These are phyloP conservation scores for Xestia c-nigrum DNA, from an alignment of 2,888 invertebrate species.

Conservation along the genomic window DNA sequence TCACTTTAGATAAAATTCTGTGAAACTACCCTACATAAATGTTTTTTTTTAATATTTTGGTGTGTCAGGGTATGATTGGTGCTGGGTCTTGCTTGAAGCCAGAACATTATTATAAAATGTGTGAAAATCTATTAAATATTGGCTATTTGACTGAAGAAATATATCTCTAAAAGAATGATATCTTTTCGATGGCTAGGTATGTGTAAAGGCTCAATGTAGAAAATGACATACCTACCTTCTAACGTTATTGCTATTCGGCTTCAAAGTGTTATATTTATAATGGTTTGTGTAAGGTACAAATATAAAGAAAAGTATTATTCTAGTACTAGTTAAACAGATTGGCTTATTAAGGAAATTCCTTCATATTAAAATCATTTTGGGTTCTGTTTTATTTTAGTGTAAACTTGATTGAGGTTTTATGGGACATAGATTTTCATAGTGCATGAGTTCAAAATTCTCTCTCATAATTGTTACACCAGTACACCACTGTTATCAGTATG, in stretches of 20 bases:
- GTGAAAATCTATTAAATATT: slow-evolving; percentile 49
- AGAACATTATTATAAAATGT: slow-evolving; percentile 50
- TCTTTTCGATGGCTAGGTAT: slow-evolving; percentile 50
- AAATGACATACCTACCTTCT: slow-evolving; percentile 56
- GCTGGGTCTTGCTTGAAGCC: slow-evolving; percentile 72
- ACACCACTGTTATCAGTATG: slow-evolving; percentile 43
- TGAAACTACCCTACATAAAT: slow-evolving; percentile 44
- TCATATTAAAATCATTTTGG: slow-evolving; percentile 10
- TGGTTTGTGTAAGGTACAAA: slow-evolving; percentile 45
- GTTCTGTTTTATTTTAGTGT: slow-evolving; percentile 23
- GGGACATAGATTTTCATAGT: slow-evolving; percentile 22
- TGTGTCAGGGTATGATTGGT: slow-evolving; percentile 81
- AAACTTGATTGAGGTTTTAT: not conserved
- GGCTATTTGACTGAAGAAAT: slow-evolving; percentile 62
- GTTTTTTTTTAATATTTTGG: slow-evolving; percentile 54
- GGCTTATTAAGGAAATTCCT: slow-evolving; percentile 26
- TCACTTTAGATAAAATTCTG: slow-evolving; percentile 39
- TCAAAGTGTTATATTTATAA: slow-evolving; percentile 51
- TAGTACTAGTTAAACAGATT: slow-evolving; percentile 44
- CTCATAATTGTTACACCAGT: slow-evolving; percentile 23
- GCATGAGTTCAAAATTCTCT: slow-evolving; percentile 37
- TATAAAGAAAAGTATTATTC: slow-evolving; percentile 54
- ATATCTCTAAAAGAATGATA: slow-evolving; percentile 54
- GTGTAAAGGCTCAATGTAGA: slow-evolving; percentile 59
- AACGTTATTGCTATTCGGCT: slow-evolving; percentile 53